These are phyloP conservation scores for Calameuta idolon DNA, from an alignment of 2,888 invertebrate genomes.

Conservation along the genomic window DNA sequence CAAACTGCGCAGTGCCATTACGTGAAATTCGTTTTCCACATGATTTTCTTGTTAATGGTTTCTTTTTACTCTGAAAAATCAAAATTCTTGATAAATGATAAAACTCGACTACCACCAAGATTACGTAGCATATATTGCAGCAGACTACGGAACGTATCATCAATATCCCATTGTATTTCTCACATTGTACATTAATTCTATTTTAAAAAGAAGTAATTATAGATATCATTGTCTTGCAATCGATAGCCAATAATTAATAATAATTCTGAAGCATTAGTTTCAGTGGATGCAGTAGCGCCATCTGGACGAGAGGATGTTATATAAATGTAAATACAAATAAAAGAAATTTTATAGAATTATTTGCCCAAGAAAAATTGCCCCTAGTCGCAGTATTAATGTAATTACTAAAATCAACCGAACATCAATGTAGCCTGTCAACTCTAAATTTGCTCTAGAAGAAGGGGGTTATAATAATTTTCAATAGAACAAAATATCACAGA, in stretches of 20 bases:
- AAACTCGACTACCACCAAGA: neutral
- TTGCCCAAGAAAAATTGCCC: neutral
- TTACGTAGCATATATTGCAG: neutral
- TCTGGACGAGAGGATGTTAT: neutral
- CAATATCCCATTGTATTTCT: neutral
- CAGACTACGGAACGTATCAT: neutral
- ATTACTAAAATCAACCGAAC: neutral
- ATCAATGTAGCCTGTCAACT: neutral
- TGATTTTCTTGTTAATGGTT: neutral
- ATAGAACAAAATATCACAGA: neutral
- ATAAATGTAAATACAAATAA: neutral
- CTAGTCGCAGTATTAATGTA: neutral
- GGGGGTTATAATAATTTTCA: neutral
- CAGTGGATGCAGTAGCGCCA: neutral
- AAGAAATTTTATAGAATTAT: neutral
- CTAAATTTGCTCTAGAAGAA: neutral
- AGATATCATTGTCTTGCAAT: neutral
- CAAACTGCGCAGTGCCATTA: too few species aligned
- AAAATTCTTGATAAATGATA: neutral
- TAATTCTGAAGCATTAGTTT: neutral
- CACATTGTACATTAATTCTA: neutral
- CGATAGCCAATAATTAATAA: neutral
- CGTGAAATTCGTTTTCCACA: neutral
- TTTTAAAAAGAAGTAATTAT: neutral
- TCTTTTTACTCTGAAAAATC: neutral